Evolutionary conservation across 2,888 invertebrate genomes (phyloP).

Genomic region (Eupeodes latifasciatus): DNA sequence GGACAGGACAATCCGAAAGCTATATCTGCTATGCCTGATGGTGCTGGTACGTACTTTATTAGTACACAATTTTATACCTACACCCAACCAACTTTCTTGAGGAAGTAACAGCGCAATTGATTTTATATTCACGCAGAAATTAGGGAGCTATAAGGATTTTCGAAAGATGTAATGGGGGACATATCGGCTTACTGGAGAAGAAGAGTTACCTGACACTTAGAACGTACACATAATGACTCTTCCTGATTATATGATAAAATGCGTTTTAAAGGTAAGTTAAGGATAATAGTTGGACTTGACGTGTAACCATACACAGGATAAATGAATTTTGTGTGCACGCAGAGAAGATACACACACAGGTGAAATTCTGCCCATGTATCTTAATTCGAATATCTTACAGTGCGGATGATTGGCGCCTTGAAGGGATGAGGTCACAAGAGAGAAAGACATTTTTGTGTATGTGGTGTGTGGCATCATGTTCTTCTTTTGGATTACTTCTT

Average conservation of each 20-base stretch:
- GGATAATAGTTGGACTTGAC: not conserved
- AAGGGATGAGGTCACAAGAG: too few species aligned
- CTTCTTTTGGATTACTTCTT: too few species aligned
- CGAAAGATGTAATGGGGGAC: constrained; percentile 26
- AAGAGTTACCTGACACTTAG: constrained; percentile 36
- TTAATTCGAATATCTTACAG: too few species aligned
- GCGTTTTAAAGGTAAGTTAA: not conserved
- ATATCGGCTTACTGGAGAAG: constrained; percentile 40
- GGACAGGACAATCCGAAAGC: constrained; percentile 40
- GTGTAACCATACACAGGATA: not conserved
- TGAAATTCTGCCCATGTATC: too few species aligned
- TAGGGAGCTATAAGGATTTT: constrained; percentile 44
- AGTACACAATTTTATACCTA: not conserved
- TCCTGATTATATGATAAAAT: not conserved
- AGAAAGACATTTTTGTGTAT: too few species aligned
- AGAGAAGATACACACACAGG: too few species aligned
- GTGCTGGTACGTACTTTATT: not conserved
- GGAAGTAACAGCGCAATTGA: constrained; percentile 49
- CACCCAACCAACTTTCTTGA: constrained; percentile 6
- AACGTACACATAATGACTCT: not conserved
- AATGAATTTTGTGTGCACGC: too few species aligned
- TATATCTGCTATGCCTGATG: not conserved
- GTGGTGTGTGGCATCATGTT: too few species aligned
- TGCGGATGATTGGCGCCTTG: too few species aligned
- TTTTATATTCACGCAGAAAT: constrained; percentile 54